phyloP scores from a whole-genome alignment of 1,140 invertebrate species.

The Lucilia sericata region DNA sequence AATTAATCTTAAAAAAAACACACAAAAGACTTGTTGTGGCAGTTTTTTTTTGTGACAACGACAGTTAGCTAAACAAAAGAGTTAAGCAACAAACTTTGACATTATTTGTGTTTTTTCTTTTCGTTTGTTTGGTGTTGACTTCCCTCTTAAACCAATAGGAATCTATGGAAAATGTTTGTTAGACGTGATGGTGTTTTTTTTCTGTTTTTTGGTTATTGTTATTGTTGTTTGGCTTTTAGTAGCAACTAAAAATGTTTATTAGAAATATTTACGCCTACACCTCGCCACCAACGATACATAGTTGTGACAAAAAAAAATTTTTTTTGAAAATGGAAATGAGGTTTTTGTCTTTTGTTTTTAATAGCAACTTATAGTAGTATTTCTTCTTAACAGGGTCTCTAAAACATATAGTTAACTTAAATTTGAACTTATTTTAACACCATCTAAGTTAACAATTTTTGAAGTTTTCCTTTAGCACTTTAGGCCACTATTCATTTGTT shows the following conservation, averaged over 20 bases:
- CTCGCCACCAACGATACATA: neutral
- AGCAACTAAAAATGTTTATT: no score
- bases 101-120: neutral
- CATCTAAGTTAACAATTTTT: no score
- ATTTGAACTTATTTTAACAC: no score
- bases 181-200: neutral
- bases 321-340: no score
- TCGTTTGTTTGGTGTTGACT: neutral
- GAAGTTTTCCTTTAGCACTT: no score
- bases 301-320: neutral
- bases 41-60: neutral
- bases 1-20: neutral
- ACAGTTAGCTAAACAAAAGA: conserved; percentile 33
- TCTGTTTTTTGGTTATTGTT: neutral
- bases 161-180: neutral
- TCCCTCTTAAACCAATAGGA: neutral
- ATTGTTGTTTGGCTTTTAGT: neutral
- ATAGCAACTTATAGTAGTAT: no score
- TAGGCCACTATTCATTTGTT: no score
- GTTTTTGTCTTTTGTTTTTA: no score
- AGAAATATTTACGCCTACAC: neutral
- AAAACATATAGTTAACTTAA: no score
- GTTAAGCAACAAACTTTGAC: conserved; percentile 45
- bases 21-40: neutral
- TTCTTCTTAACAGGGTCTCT: no score